Conservation (phyloP, 2,888 invertebrate genomes). For the Adineta ricciae region DNA sequence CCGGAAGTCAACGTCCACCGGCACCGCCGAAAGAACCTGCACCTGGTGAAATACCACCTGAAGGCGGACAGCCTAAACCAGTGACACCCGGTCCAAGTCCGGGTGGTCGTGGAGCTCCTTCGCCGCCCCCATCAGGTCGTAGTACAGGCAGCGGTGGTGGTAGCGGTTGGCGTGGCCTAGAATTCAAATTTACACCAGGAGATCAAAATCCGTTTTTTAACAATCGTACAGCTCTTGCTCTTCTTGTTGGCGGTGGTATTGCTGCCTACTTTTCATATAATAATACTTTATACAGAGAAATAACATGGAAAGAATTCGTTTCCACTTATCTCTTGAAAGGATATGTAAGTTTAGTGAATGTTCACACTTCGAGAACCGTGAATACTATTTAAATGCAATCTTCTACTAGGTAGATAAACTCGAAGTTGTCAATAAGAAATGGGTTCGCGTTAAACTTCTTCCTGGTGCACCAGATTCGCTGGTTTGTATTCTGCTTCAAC, state of each 20-base stretch:
- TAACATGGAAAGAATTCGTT: slow-evolving; percentile 91
- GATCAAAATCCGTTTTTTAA: background rate
- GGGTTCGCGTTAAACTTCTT: slow-evolving; percentile 75
- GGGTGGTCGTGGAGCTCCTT: background rate
- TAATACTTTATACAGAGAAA: slow-evolving; percentile 76
- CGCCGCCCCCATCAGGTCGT: slow-evolving; percentile 30
- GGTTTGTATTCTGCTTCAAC: slow-evolving; percentile 41
- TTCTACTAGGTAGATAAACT: slow-evolving; percentile 63
- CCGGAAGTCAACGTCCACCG: slow-evolving; percentile 35
- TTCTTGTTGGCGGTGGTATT: slow-evolving; percentile 63
- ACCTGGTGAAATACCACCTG: slow-evolving; percentile 25
- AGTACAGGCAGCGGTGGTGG: slow-evolving; percentile 27
- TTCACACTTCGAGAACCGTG: too few species aligned
- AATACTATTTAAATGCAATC: background rate
- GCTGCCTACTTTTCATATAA: slow-evolving; percentile 64
- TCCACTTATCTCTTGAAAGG: slow-evolving; percentile 72
- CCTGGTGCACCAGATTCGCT: slow-evolving; percentile 57
- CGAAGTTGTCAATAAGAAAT: slow-evolving; percentile 94
- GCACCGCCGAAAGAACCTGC: slow-evolving; percentile 36
- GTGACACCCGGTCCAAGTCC: background rate
- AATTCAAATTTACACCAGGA: background rate
- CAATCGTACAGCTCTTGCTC: background rate
- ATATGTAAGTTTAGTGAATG: slow-evolving; percentile 35
- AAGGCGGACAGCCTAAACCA: slow-evolving; percentile 9
- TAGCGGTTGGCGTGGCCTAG: background rate